phyloP scores from a whole-genome alignment of 2,797 vertebrate genomes.

The Glossophaga mutica region DNA sequence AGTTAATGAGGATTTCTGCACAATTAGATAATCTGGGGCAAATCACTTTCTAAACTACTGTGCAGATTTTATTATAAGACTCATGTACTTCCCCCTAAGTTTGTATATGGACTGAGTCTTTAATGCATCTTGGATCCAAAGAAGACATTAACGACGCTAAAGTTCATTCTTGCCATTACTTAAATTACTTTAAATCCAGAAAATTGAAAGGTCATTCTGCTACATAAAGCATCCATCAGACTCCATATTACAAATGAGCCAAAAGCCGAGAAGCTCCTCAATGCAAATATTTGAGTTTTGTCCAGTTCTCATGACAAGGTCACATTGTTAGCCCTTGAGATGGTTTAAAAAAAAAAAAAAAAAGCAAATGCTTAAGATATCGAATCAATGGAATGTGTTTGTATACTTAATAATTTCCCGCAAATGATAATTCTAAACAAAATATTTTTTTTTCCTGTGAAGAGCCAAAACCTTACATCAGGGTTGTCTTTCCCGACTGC shows the following conservation, averaged over 20 bases:
- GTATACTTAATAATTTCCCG: conserved; percentile 64
- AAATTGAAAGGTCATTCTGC: conserved; percentile 50
- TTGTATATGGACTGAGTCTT: conserved; percentile 10
- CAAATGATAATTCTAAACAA: conserved; percentile 64
- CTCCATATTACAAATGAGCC: conserved; percentile 35
- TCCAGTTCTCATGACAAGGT: conserved; percentile 41
- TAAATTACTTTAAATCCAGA: conserved; percentile 32
- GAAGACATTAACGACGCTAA: background rate
- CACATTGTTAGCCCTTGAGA: conserved; percentile 56
- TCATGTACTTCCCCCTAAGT: background rate
- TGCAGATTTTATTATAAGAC: conserved; percentile 24
- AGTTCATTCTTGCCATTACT: conserved; percentile 8
- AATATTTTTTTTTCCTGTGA: conserved; percentile 38
- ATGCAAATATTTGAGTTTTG: conserved; percentile 46
- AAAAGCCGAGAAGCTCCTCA: conserved; percentile 20
- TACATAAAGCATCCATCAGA: conserved; percentile 22
- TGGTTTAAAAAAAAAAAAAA: background rate
- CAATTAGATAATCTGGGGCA: background rate
- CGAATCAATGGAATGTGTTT: conserved; percentile 69
- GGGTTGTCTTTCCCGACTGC: background rate
- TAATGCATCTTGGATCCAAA: conserved; percentile 7
- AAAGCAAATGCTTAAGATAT: conserved; percentile 57
- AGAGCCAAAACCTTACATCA: conserved; percentile 13
- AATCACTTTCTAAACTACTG: background rate
- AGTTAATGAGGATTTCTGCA: background rate